phyloP scores from a whole-genome alignment of 2,888 invertebrate genomes.

The Didymodactylos carnosus region DNA sequence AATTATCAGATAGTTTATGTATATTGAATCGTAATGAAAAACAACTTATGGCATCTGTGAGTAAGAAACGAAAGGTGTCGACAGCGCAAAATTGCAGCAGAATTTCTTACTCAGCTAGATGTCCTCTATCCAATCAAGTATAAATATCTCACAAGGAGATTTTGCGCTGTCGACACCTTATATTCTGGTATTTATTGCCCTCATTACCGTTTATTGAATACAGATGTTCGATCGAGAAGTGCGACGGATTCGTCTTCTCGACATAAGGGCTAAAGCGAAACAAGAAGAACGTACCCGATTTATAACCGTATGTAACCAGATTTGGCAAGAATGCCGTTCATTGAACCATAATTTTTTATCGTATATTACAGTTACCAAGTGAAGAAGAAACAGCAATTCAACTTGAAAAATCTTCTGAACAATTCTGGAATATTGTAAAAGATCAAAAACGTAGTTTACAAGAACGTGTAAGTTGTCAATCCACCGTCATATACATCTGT shows the following conservation, averaged over 20 bases:
- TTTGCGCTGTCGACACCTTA: too few relatives aligned
- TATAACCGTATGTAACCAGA: neutral
- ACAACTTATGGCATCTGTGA: conserved; percentile 48
- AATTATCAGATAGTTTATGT: conserved; percentile 55
- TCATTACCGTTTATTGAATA: neutral
- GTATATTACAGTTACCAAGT: too few relatives aligned
- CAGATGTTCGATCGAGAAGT: conserved; percentile 55
- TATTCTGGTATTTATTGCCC: neutral
- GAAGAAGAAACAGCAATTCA: neutral
- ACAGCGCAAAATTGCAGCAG: too few relatives aligned
- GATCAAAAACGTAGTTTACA: too few relatives aligned
- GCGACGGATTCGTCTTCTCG: conserved; percentile 67
- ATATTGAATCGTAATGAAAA: conserved; percentile 56
- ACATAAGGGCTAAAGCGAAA: conserved; percentile 49
- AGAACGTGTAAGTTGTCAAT: too few relatives aligned
- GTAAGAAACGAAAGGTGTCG: too few relatives aligned
- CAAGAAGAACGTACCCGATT: neutral
- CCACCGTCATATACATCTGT: too few relatives aligned
- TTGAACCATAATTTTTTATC: too few relatives aligned
- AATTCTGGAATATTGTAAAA: neutral
- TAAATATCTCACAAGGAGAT: too few relatives aligned
- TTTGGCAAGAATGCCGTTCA: too few relatives aligned
- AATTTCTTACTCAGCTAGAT: too few relatives aligned
- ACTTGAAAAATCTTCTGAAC: neutral
- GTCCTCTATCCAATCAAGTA: too few relatives aligned